phyloP scores from a whole-genome alignment of 2,888 invertebrate genomes.

The Drosophila aldrichi region DNA sequence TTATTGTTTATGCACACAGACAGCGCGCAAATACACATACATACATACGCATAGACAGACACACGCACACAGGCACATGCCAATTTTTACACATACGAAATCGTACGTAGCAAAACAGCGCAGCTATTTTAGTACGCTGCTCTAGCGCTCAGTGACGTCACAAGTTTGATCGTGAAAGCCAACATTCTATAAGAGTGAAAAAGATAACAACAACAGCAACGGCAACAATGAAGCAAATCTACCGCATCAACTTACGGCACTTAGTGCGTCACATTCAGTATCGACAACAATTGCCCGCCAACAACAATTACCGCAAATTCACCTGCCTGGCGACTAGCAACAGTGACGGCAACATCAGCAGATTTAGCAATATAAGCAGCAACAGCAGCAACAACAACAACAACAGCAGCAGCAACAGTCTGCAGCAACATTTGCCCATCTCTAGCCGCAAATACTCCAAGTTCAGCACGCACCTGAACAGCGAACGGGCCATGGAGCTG shows the following conservation, averaged over 20 bases:
- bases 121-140: background rate
- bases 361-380: conserved; percentile 5
- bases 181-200: conserved; percentile 16
- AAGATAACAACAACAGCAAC: conserved; percentile 6
- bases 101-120: conserved; percentile 10
- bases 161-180: conserved; percentile 32
- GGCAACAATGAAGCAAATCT: conserved; percentile 51
- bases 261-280: conserved; percentile 43
- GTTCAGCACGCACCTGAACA: conserved; percentile 84
- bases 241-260: conserved; percentile 33
- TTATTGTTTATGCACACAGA: conserved; percentile 55
- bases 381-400: background rate
- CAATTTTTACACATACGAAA: background rate
- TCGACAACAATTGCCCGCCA: conserved; percentile 3
- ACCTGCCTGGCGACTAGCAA: conserved; percentile 11
- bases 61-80: background rate
- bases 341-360: conserved; percentile 13
- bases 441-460: conserved; percentile 56
- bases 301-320: conserved; percentile 22
- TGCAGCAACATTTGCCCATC: conserved; percentile 4
- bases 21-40: background rate
- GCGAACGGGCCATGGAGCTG: conserved; percentile 91
- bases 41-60: conserved; percentile 4
- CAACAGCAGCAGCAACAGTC: conserved; percentile 11
- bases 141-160: conserved; percentile 49